phyloP scores from a whole-genome alignment of 2,113 vertebrate genomes.

The Ahaetulla prasina region DNA sequence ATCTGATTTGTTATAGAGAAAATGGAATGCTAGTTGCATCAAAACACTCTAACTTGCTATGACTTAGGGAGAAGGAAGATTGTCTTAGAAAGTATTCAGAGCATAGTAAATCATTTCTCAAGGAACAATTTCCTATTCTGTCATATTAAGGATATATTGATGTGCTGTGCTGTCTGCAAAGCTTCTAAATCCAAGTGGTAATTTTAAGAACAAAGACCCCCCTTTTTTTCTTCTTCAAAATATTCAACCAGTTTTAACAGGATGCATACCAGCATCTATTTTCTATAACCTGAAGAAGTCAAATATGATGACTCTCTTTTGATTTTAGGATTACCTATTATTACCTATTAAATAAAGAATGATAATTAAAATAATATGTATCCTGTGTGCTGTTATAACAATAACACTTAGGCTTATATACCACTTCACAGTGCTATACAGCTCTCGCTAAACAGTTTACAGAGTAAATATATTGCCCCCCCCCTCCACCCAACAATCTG shows the following conservation, averaged over 20 bases:
- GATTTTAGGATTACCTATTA: conserved; percentile 44
- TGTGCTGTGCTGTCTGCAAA: conserved; percentile 41
- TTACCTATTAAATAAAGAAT: conserved; percentile 35
- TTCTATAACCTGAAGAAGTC: conserved; percentile 33
- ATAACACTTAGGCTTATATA: not conserved
- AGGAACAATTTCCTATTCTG: conserved; percentile 50
- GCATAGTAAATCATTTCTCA: conserved; percentile 63
- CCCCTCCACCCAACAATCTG: not conserved
- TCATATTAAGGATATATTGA: conserved; percentile 52
- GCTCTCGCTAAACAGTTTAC: not conserved
- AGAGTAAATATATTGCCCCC: not conserved
- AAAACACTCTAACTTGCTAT: conserved; percentile 56
- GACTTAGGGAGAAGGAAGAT: conserved; percentile 57
- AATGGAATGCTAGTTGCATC: conserved; percentile 49
- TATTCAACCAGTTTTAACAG: conserved; percentile 41
- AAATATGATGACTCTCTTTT: conserved; percentile 28
- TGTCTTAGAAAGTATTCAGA: conserved; percentile 64
- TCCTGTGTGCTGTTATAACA: conserved; percentile 1
- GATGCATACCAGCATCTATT: conserved; percentile 33
- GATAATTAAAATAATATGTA: conserved; percentile 32
- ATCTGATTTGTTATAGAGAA: conserved; percentile 43
- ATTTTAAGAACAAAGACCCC: conserved; percentile 35
- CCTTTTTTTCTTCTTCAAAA: conserved; percentile 39
- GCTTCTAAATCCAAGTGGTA: conserved; percentile 27
- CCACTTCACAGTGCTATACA: not conserved